These are phyloP conservation scores for Phalacrocorax carbo DNA, from an alignment of 2,113 vertebrate genomes.

Conservation along the genomic window DNA sequence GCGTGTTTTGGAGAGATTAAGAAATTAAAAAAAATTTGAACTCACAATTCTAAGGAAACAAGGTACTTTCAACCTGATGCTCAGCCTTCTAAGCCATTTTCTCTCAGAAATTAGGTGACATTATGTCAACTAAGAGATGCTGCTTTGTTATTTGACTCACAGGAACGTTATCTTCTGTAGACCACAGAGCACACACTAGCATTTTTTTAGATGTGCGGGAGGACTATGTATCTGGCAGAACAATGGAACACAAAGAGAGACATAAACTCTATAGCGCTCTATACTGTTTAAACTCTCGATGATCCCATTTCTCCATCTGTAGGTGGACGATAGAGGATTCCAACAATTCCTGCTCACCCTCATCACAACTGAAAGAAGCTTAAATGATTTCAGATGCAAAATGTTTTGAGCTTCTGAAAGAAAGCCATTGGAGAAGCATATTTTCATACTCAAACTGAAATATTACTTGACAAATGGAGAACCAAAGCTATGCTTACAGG, in stretches of 20 bases:
- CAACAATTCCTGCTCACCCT: not conserved
- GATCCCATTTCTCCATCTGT: not conserved
- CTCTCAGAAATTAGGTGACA: not conserved
- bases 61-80: not conserved
- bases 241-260: not conserved
- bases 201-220: not conserved
- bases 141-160: not conserved
- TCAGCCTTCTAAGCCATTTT: not conserved
- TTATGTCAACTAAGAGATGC: not conserved
- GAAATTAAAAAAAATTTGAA: not conserved
- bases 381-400: conserved; percentile 6
- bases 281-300: not conserved
- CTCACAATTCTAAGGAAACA: not conserved
- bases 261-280: not conserved
- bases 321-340: not conserved
- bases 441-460: not conserved
- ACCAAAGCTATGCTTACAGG: not conserved
- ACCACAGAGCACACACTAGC: not conserved
- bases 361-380: not conserved
- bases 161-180: not conserved
- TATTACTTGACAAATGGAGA: not conserved
- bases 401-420: not conserved
- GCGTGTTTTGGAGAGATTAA: not conserved
- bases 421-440: not conserved
- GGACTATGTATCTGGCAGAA: not conserved